Conservation (phyloP, 2,888 invertebrate species). For the Diaperis boleti region DNA sequence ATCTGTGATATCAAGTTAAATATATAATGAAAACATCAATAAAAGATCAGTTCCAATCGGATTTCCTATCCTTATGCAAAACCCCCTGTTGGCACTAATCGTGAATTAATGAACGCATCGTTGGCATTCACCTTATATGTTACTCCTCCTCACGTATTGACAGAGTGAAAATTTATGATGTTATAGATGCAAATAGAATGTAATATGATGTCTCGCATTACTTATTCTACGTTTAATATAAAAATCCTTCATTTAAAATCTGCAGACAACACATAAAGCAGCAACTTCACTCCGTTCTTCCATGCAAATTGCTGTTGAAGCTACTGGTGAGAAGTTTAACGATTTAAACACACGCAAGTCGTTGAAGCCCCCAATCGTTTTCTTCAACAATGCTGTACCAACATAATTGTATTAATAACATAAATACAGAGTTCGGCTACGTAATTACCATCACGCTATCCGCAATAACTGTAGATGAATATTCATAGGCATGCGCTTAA, state of each 20-base stretch:
- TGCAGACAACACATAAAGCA: not conserved
- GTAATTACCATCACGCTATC: slow-evolving; percentile 35
- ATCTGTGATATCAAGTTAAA: no score
- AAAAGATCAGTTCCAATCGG: no score
- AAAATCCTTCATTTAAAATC: slow-evolving; percentile 1
- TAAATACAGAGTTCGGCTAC: slow-evolving; percentile 24
- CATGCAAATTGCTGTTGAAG: slow-evolving; percentile 26
- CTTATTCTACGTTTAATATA: not conserved
- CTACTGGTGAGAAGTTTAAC: slow-evolving; percentile 36
- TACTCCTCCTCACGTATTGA: slow-evolving; percentile 16
- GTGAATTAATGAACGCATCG: slow-evolving; percentile 22
- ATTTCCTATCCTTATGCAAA: slow-evolving; percentile 1
- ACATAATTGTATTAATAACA: slow-evolving; percentile 27
- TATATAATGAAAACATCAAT: no score
- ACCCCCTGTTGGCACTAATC: not conserved
- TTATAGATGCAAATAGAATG: slow-evolving; percentile 8
- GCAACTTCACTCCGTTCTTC: not conserved
- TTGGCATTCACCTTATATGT: slow-evolving; percentile 25
- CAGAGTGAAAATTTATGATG: slow-evolving; percentile 25
- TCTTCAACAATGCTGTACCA: slow-evolving; percentile 31
- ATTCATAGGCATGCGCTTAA: slow-evolving; percentile 20
- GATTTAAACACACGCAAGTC: slow-evolving; percentile 35
- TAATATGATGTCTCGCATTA: slow-evolving; percentile 20
- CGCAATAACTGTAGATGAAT: slow-evolving; percentile 6
- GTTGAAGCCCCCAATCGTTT: slow-evolving; percentile 16